A percentile compares a stretch with the other conserved stretches of the same genome.
Conservation (phyloP, 1,140 invertebrate genomes). For the Phymorhynchus buccinoides region DNA sequence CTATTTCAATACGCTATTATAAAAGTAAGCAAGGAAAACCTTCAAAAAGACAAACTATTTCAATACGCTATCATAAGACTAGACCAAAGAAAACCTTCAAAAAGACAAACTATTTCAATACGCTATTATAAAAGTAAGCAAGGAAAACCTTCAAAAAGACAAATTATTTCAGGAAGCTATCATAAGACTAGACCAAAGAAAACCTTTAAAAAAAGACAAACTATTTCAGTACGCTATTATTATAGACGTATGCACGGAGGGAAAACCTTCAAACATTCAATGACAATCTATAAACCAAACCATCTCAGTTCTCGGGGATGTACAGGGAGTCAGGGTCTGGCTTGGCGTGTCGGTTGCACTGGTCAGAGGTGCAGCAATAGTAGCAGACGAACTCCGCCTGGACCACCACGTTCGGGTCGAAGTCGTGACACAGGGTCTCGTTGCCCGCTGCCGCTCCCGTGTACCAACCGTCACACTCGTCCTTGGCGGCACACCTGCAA, state of each 20-base stretch:
- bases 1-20: no score
- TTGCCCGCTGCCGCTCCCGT: neutral
- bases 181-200: neutral
- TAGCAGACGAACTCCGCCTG: neutral
- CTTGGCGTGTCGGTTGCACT: slow-evolving; percentile 3
- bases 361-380: neutral
- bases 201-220: neutral
- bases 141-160: neutral
- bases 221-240: neutral
- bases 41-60: no score
- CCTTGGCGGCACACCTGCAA: neutral
- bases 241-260: neutral
- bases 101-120: no score
- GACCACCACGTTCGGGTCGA: neutral
- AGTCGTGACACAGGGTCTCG: neutral
- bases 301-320: neutral
- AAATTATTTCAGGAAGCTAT: neutral
- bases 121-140: no score
- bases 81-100: no score
- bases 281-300: neutral
- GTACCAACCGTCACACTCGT: neutral
- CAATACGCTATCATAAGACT: no score
- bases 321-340: neutral
- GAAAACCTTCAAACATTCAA: neutral
- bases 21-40: no score